Percentiles rank a stretch among this genome's conserved stretches.
phyloP scores from a whole-genome alignment of 2,113 vertebrate genomes.

The Erythrocercus mccallii region DNA sequence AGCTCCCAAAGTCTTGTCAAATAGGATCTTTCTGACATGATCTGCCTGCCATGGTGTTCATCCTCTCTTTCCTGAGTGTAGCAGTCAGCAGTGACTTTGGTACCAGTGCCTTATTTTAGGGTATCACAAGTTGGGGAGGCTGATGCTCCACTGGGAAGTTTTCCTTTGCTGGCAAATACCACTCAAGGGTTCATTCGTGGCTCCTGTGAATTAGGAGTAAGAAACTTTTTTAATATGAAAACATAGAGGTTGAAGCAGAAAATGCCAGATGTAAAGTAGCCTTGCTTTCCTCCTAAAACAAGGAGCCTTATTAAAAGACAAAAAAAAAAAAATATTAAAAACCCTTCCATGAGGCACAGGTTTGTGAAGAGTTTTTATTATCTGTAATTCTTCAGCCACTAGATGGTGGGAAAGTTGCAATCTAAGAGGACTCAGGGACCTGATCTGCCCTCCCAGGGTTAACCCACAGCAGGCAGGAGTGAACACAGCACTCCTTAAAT shows the following conservation, averaged over 20 bases:
- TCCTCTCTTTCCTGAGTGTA: background rate
- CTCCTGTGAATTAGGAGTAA: background rate
- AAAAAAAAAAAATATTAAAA: background rate
- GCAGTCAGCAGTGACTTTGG: background rate
- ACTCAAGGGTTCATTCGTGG: background rate
- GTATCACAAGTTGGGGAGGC: background rate
- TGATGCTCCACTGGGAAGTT: background rate
- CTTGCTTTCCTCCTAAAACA: background rate
- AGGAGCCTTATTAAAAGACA: background rate
- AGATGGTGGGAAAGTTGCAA: conserved; percentile 48
- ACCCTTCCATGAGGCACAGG: background rate
- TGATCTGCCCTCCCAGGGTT: conserved; percentile 1
- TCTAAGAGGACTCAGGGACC: background rate
- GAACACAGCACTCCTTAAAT: background rate
- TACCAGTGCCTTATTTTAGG: background rate
- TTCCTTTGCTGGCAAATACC: background rate
- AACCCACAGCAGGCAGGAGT: background rate
- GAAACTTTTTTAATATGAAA: background rate
- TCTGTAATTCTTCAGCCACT: conserved; percentile 32
- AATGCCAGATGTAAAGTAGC: background rate
- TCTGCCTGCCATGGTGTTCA: background rate
- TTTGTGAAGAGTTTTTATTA: background rate
- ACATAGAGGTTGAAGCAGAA: background rate
- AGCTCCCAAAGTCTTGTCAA: background rate
- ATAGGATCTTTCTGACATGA: background rate